A percentile compares a stretch with the other conserved stretches of the same genome.
Conservation (phyloP, 2,888 invertebrate genomes). For the Amorpha juglandis region DNA sequence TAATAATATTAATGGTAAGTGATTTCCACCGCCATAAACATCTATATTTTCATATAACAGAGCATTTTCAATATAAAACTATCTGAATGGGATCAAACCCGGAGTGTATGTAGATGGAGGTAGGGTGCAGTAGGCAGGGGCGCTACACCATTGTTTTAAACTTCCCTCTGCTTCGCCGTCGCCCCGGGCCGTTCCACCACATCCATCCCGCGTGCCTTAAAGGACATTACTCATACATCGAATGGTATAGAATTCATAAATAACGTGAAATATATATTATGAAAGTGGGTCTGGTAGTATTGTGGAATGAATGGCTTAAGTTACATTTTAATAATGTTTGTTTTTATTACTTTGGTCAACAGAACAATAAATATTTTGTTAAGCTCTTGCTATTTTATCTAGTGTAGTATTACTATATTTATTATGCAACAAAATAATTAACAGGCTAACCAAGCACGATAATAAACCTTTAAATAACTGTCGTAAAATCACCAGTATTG, state of each 20-base stretch:
- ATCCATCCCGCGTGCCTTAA: neutral
- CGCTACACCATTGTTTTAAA: slow-evolving; percentile 8
- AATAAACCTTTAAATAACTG: neutral
- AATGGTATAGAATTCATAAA: neutral
- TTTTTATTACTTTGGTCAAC: too few relatives aligned
- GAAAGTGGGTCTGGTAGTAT: neutral
- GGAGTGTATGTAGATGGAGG: neutral
- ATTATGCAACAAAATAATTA: neutral
- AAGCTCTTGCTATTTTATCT: too few relatives aligned
- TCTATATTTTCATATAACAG: too few relatives aligned
- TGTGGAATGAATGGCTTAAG: neutral
- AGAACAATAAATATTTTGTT: too few relatives aligned
- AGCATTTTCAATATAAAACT: too few relatives aligned
- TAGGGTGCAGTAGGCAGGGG: neutral
- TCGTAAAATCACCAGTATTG: neutral
- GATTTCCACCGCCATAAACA: too few relatives aligned
- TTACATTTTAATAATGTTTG: too few relatives aligned
- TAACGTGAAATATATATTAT: neutral
- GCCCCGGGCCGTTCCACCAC: slow-evolving; percentile 1
- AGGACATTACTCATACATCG: neutral
- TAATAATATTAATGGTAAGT: too few relatives aligned
- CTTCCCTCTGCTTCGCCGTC: neutral
- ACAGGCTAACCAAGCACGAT: neutral
- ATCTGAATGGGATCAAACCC: neutral
- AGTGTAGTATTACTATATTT: too few relatives aligned